Conservation (phyloP, 35 echinoderm and acorn worm species). For the Apostichopus japonicus region DNA sequence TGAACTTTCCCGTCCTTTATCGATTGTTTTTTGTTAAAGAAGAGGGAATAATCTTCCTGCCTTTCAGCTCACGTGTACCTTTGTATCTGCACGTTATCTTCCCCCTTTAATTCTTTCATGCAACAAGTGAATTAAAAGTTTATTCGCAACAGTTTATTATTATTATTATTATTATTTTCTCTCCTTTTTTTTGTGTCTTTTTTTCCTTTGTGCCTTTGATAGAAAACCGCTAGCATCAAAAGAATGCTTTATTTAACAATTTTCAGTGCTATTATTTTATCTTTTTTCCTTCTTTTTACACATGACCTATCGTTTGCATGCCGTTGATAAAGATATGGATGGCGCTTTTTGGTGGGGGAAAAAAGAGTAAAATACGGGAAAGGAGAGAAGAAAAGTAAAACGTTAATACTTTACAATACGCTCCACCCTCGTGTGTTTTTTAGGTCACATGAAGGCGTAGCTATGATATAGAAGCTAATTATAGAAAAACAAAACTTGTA, state of each 20-base stretch:
- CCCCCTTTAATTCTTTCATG: neutral
- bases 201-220: neutral
- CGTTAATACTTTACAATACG: too few species aligned
- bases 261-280: neutral
- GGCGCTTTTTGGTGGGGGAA: neutral
- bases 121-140: neutral
- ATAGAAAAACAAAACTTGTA: neutral
- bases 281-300: neutral
- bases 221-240: neutral
- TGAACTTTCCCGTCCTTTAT: neutral
- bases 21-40: neutral
- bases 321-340: neutral
- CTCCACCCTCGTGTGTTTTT: neutral
- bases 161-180: neutral
- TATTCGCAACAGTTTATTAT: neutral
- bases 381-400: neutral
- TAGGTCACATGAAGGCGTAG: neutral
- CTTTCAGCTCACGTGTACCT: neutral
- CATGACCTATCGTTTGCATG: neutral
- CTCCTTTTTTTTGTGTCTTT: neutral
- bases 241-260: neutral
- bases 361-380: neutral
- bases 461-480: too few species aligned
- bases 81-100: neutral
- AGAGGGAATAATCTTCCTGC: neutral